These are phyloP conservation scores for Lepidurus arcticus DNA, from an alignment of 1,140 invertebrate species.

Conservation along the genomic window DNA sequence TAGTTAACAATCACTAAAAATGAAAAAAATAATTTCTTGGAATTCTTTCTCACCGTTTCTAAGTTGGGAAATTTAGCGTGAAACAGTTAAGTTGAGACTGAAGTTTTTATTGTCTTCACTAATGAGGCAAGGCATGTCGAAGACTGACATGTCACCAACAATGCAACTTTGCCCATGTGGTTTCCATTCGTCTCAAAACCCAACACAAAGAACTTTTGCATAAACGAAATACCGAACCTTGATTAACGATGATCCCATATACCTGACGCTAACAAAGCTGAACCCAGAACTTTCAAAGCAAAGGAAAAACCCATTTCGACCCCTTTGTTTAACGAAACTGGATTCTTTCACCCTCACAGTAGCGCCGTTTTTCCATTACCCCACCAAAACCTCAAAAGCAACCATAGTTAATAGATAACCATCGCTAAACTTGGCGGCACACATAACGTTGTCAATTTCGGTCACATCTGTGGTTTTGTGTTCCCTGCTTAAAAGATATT, in stretches of 20 bases:
- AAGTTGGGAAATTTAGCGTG: neutral
- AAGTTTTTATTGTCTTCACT: slow-evolving; percentile 8
- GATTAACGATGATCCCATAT: slow-evolving; percentile 15
- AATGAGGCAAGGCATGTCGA: slow-evolving; percentile 14
- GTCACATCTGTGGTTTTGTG: neutral
- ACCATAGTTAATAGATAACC: slow-evolving; percentile 19
- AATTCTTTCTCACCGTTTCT: neutral
- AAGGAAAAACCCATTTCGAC: neutral
- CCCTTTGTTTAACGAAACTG: neutral
- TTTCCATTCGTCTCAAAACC: neutral
- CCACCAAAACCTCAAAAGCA: neutral
- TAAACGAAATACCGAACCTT: slow-evolving; percentile 4
- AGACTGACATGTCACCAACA: slow-evolving; percentile 21
- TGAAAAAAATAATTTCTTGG: neutral
- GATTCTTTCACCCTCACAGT: neutral
- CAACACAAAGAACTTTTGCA: slow-evolving; percentile 19
- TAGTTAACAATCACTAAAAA: neutral
- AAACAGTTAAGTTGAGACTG: neutral
- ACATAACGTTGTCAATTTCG: slow-evolving; percentile 15
- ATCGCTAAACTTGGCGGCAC: slow-evolving; percentile 5
- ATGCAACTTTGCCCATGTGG: neutral
- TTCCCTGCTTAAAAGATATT: neutral
- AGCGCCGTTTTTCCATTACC: slow-evolving; percentile 8
- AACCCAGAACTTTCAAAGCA: neutral
- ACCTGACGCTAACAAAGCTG: slow-evolving; percentile 9